phyloP scores from a whole-genome alignment of 92 coral and sea anemone genomes.

The Isaurus tuberculatus region DNA sequence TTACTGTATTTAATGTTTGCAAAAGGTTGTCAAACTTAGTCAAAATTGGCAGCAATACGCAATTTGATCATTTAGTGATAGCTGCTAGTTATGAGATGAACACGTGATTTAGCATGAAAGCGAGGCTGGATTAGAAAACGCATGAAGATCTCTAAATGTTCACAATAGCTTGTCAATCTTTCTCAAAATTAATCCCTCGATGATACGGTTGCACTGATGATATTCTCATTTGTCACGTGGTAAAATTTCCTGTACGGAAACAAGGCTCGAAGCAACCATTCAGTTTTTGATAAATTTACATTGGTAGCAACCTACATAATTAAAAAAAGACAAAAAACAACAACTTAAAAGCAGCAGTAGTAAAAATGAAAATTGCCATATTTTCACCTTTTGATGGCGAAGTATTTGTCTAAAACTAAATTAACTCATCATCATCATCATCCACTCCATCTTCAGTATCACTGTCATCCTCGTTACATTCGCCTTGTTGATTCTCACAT shows the following conservation, averaged over 20 bases:
- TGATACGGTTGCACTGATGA: conserved; percentile 19
- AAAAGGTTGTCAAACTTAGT: conserved; percentile 4
- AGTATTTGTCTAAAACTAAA: no score
- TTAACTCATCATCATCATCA: no score
- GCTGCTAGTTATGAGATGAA: conserved; percentile 13
- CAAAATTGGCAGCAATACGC: conserved; percentile 23
- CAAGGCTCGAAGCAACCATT: neutral
- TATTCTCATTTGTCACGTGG: conserved; percentile 3
- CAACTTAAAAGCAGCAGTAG: no score
- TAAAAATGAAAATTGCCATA: no score
- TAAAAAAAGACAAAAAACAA: neutral
- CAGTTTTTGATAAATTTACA: no score
- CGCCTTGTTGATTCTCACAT: conserved; percentile 36
- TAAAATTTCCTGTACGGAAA: neutral
- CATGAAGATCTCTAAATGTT: neutral
- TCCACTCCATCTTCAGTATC: neutral
- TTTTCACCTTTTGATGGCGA: no score
- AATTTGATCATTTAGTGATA: conserved; percentile 30
- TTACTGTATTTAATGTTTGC: neutral
- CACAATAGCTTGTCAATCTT: neutral
- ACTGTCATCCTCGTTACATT: neutral
- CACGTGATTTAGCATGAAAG: conserved; percentile 15
- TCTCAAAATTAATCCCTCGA: conserved; percentile 13
- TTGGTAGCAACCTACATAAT: neutral
- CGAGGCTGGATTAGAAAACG: conserved; percentile 27